Conservation (phyloP, 2,113 vertebrate species). For the Myrmecophaga tridactyla region DNA sequence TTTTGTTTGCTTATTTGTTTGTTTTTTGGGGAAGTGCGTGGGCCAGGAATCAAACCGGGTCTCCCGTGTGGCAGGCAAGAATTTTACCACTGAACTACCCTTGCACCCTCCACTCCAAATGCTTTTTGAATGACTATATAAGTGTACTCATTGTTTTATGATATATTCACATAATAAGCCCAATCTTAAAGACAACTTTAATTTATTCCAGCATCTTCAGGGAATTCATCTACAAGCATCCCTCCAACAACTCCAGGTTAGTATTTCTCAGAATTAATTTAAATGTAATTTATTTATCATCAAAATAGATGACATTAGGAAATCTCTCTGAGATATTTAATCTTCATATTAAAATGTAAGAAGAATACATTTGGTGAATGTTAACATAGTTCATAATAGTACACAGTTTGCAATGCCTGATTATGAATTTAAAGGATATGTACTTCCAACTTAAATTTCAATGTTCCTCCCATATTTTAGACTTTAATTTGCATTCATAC, state of each 20-base stretch:
- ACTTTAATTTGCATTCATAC: not conserved
- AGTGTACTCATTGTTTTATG: not conserved
- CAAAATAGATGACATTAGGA: not conserved
- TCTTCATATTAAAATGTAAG: not conserved
- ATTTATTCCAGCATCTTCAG: constrained; percentile 44
- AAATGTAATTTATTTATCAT: not conserved
- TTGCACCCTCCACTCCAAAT: not conserved
- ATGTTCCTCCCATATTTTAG: not conserved
- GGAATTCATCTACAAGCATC: not conserved
- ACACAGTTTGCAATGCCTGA: not conserved
- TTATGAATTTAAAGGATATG: not conserved
- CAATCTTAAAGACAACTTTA: not conserved
- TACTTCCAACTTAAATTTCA: not conserved
- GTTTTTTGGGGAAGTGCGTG: too few species aligned
- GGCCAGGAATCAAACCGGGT: too few species aligned
- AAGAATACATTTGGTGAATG: not conserved
- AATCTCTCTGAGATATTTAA: not conserved
- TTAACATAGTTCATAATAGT: not conserved
- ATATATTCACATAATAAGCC: not conserved
- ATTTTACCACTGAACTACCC: too few species aligned
- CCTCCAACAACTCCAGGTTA: constrained; percentile 49
- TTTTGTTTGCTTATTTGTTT: too few species aligned
- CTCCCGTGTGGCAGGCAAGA: too few species aligned
- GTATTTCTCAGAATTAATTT: not conserved
- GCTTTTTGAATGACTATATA: not conserved